Percentiles rank a stretch among this genome's conserved stretches.
These are phyloP conservation scores for Drosophila azteca DNA, from an alignment of 1,140 invertebrate species.

Conservation along the genomic window DNA sequence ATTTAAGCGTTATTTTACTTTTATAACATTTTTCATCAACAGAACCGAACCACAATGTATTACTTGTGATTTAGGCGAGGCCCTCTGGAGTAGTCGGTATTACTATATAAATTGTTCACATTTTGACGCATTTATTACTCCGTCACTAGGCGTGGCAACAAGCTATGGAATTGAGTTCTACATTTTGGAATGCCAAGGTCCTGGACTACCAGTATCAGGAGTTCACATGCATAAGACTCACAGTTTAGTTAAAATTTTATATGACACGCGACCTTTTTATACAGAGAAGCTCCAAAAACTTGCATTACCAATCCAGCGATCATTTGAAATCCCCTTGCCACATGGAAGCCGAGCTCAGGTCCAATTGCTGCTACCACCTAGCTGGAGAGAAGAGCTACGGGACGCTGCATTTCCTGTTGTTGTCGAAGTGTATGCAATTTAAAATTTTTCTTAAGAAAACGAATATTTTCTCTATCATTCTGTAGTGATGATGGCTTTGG, in stretches of 20 bases:
- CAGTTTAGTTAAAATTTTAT: conserved; percentile 89
- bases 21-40: conserved; percentile 42
- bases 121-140: conserved; percentile 89
- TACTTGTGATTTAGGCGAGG: conserved; percentile 89
- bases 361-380: conserved; percentile 91
- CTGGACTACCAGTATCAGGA: conserved; percentile 89
- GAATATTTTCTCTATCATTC: too few relatives aligned
- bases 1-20: background rate
- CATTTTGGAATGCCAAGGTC: conserved; percentile 91
- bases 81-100: conserved; percentile 88
- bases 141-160: conserved; percentile 83
- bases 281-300: conserved; percentile 87
- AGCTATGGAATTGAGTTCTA: conserved; percentile 87
- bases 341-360: conserved; percentile 91
- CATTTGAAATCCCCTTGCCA: conserved; percentile 90
- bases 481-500: too few relatives aligned
- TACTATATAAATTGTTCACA: conserved; percentile 92
- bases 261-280: conserved; percentile 89
- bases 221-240: conserved; percentile 89
- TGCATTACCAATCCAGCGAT: conserved; percentile 89
- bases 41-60: conserved; percentile 90
- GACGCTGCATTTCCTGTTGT: conserved; percentile 93
- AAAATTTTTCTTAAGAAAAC: background rate
- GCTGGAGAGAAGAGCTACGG: conserved; percentile 91
- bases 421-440: conserved; percentile 89